Percentiles rank a stretch among this genome's conserved stretches.
These are phyloP conservation scores for Cyrtodaria siliqua DNA, from an alignment of 2,888 invertebrate genomes.

Conservation along the genomic window DNA sequence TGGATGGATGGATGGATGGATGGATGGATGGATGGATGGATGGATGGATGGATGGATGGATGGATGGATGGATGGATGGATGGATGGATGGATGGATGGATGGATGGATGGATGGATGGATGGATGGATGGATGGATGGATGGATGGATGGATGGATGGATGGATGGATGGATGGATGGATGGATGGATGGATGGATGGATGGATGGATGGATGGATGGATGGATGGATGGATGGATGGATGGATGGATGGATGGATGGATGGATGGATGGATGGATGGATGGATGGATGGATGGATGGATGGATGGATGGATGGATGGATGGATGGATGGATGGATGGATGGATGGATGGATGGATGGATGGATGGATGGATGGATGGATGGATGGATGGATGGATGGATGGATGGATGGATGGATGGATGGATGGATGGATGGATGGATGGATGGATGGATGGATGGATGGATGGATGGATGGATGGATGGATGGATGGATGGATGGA, in stretches of 20 bases:
- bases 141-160: background rate
- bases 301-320: no score
- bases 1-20: background rate
- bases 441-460: no score
- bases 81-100: background rate
- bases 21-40: background rate
- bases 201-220: background rate
- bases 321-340: no score
- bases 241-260: background rate
- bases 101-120: background rate
- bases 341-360: no score
- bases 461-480: no score
- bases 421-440: no score
- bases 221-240: background rate
- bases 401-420: no score
- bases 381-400: no score
- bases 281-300: no score
- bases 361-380: no score
- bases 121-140: background rate
- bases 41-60: background rate
- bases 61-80: background rate
- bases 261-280: no score
- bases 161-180: background rate
- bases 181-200: background rate
- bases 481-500: no score